Percentiles rank a stretch among this genome's conserved stretches.
Evolutionary conservation across 2,113 vertebrate species (phyloP).

Genomic region (Rousettus leschenaultii): DNA sequence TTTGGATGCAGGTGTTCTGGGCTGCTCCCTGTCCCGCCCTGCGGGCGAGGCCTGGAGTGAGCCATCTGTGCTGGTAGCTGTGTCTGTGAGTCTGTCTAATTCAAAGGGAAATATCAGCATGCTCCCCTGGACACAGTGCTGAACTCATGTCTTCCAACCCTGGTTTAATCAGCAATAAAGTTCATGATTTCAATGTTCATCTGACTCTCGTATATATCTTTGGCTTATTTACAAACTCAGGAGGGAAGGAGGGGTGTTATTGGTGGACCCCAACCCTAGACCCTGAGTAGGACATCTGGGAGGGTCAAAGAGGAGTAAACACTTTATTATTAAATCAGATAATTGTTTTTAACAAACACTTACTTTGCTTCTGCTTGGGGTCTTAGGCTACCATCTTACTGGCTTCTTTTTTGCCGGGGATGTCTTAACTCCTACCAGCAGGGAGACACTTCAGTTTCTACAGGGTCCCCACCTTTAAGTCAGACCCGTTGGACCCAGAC

Average conservation of each 20-base stretch:
- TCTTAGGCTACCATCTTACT: not conserved
- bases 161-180: not conserved
- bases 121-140: not conserved
- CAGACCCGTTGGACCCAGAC: not conserved
- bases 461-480: not conserved
- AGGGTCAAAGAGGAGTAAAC: not conserved
- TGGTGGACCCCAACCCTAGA: not conserved
- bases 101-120: not conserved
- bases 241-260: rapidly evolving
- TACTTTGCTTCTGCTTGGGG: not conserved
- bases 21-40: not conserved
- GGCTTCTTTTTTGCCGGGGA: not conserved
- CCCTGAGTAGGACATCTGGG: not conserved
- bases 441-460: not conserved
- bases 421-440: not conserved
- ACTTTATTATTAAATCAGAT: not conserved
- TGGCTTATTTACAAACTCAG: not conserved
- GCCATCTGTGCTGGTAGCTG: not conserved
- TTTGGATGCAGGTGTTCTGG: not conserved
- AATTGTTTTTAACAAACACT: not conserved
- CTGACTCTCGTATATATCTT: not conserved
- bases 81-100: not conserved
- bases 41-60: not conserved
- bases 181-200: not conserved
- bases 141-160: not conserved